Percentiles rank a stretch among this genome's conserved stretches.
Evolutionary conservation across 2,113 vertebrate species (phyloP).

Genomic region (Campylomormyrus tamandua): DNA sequence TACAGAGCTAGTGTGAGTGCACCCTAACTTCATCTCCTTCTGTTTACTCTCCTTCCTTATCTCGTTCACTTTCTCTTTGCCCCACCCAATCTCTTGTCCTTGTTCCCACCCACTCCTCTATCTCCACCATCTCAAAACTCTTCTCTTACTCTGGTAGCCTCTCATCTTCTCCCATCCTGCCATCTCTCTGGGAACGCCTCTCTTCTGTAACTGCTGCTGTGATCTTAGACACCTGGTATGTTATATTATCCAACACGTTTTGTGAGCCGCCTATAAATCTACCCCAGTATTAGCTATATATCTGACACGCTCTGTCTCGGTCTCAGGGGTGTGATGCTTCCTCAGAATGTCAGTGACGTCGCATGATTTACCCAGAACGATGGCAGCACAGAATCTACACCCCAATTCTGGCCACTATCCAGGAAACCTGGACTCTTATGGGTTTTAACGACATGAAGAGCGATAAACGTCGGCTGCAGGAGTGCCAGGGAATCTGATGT

Average conservation of each 20-base stretch:
- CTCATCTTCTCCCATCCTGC: background rate
- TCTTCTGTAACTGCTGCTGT: background rate
- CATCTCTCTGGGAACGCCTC: background rate
- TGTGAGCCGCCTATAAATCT: slow-evolving; percentile 20
- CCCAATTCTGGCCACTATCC: background rate
- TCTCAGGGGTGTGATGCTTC: slow-evolving; percentile 10
- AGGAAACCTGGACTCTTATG: background rate
- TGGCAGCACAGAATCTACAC: background rate
- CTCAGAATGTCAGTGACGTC: background rate
- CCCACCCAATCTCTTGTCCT: background rate
- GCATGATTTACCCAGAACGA: background rate
- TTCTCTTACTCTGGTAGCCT: background rate
- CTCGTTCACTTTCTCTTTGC: background rate
- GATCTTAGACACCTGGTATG: background rate
- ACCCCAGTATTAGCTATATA: slow-evolving; percentile 12
- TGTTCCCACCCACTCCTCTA: background rate
- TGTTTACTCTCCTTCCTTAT: background rate
- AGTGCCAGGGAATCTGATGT: background rate
- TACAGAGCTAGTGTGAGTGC: background rate
- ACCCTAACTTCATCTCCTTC: background rate
- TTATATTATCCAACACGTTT: slow-evolving; percentile 3
- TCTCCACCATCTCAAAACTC: background rate
- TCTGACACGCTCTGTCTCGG: background rate
- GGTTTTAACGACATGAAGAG: background rate
- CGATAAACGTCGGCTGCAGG: background rate